Conservation (phyloP, 23 tunicate genomes). For the Ciona savignyi region DNA sequence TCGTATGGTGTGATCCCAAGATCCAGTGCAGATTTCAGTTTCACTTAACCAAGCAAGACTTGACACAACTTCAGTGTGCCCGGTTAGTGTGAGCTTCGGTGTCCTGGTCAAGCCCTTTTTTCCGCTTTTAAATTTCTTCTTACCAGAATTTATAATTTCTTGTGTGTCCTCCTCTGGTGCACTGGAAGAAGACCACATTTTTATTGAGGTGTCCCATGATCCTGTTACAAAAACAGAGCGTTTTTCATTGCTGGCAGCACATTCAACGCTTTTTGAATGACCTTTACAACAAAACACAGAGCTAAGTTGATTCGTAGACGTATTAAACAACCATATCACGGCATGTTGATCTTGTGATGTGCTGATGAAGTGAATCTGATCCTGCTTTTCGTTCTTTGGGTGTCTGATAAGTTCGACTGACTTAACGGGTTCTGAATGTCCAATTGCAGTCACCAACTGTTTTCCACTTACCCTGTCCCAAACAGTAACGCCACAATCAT, state of each 20-base stretch:
- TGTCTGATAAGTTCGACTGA: slow-evolving; percentile 36
- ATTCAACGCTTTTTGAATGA: slow-evolving; percentile 73
- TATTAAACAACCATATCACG: slow-evolving; percentile 46
- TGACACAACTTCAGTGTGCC: slow-evolving; percentile 78
- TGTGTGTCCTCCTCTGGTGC: slow-evolving; percentile 37
- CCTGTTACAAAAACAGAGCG: slow-evolving; percentile 44
- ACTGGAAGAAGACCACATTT: slow-evolving; percentile 74
- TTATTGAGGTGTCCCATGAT: slow-evolving; percentile 71
- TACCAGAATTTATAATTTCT: slow-evolving; percentile 28
- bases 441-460: slow-evolving; percentile 9
- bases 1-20: slow-evolving; percentile 84
- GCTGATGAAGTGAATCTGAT: slow-evolving; percentile 16
- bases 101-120: slow-evolving; percentile 52
- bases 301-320: slow-evolving; percentile 10
- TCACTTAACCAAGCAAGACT: slow-evolving; percentile 44
- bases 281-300: slow-evolving; percentile 77
- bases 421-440: slow-evolving; percentile 86
- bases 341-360: slow-evolving; percentile 73
- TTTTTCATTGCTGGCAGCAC: slow-evolving; percentile 30
- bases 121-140: slow-evolving; percentile 57
- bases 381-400: neutral
- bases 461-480: slow-evolving; percentile 42
- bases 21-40: slow-evolving; percentile 48
- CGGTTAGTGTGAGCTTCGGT: slow-evolving; percentile 45
- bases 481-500: slow-evolving; percentile 52